A percentile compares a stretch with the other conserved stretches of the same genome.
Evolutionary conservation across 2,888 invertebrate genomes (phyloP).

Genomic region (Lepidonotus clava): DNA sequence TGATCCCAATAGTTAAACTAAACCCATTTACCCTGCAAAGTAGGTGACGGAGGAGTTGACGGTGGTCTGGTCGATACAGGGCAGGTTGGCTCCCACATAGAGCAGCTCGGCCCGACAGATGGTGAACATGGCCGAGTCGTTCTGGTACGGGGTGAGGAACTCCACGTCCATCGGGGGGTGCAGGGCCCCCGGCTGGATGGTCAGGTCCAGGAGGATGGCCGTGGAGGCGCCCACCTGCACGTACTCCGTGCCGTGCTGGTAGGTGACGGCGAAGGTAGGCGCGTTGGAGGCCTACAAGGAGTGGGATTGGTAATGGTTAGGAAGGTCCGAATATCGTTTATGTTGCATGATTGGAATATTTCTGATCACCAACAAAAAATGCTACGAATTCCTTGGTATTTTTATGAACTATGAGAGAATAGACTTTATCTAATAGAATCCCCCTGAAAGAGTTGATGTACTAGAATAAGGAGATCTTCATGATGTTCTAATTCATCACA

Average conservation of each 20-base stretch:
- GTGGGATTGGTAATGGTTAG: background rate
- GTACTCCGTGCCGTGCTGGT: background rate
- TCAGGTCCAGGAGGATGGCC: slow-evolving; percentile 36
- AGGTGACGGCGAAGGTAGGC: slow-evolving; percentile 49
- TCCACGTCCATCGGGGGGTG: slow-evolving; percentile 71
- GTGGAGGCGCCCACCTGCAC: slow-evolving; percentile 44
- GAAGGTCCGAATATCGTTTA: too few relatives aligned
- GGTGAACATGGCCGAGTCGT: slow-evolving; percentile 60
- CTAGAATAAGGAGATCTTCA: too few relatives aligned
- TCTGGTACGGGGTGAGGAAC: slow-evolving; percentile 72
- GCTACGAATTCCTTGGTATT: too few relatives aligned
- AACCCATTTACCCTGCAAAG: background rate
- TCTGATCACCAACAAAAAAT: too few relatives aligned
- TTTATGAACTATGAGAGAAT: too few relatives aligned
- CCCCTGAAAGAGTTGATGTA: too few relatives aligned
- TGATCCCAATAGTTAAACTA: too few relatives aligned
- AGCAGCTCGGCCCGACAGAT: slow-evolving; percentile 71
- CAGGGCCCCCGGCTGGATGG: slow-evolving; percentile 39
- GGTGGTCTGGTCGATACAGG: slow-evolving; percentile 70
- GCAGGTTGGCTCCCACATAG: slow-evolving; percentile 73
- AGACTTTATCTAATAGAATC: too few relatives aligned
- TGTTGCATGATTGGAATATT: too few relatives aligned
- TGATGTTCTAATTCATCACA: too few relatives aligned
- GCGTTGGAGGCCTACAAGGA: background rate
- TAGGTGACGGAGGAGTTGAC: slow-evolving; percentile 63